Conservation (phyloP, 2,113 vertebrate species). For the Gulo gulo region DNA sequence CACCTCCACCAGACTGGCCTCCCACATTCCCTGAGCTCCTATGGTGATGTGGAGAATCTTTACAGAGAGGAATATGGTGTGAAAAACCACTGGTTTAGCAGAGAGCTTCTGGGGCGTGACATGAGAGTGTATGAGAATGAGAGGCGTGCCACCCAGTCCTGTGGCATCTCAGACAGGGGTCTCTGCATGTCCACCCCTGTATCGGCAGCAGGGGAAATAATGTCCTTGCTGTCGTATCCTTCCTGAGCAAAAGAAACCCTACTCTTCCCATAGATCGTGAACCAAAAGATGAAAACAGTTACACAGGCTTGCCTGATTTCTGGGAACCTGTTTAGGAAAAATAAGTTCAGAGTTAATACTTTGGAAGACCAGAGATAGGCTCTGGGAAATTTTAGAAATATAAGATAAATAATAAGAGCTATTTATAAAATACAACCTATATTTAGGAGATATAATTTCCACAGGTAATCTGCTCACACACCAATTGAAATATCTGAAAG, state of each 20-base stretch:
- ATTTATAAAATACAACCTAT: neutral
- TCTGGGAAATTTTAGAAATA: neutral
- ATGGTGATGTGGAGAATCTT: accelerated
- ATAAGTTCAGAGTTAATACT: accelerated
- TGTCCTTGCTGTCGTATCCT: accelerated
- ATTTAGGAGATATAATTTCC: neutral
- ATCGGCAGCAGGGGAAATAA: neutral
- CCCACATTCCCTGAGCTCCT: accelerated
- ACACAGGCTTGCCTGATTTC: neutral
- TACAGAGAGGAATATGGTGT: accelerated
- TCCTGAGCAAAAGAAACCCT: neutral
- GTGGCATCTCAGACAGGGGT: accelerated
- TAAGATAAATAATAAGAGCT: neutral
- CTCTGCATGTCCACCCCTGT: accelerated
- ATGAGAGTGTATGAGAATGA: accelerated
- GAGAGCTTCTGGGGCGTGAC: neutral
- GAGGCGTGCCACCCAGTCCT: neutral
- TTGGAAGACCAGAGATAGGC: neutral
- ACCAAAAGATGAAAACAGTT: accelerated
- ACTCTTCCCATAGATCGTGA: accelerated
- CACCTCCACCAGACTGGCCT: accelerated
- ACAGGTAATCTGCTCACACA: neutral
- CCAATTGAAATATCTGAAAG: neutral
- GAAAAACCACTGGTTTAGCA: neutral
- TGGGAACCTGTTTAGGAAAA: neutral